A percentile compares a stretch with the other conserved stretches of the same genome.
Conservation (phyloP, 2,888 invertebrate species). For the Cetonia aurata region DNA sequence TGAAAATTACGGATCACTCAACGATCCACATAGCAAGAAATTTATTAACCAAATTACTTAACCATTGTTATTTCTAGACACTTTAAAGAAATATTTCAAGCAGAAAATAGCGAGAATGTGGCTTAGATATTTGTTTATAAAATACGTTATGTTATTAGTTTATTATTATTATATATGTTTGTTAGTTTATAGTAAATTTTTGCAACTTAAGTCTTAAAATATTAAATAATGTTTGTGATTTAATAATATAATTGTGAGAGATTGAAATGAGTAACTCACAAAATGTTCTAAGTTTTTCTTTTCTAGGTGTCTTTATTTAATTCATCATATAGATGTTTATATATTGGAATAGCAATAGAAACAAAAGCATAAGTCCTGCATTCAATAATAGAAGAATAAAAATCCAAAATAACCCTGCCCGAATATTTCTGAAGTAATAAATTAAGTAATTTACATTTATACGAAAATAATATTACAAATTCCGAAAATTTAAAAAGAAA, state of each 20-base stretch:
- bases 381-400: not conserved
- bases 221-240: conserved; percentile 62
- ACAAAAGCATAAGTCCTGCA: conserved; percentile 19
- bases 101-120: conserved; percentile 39
- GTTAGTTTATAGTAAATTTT: conserved; percentile 66
- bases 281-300: conserved; percentile 16
- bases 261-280: conserved; percentile 43
- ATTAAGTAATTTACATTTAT: not conserved
- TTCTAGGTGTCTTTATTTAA: conserved; percentile 13
- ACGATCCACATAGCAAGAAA: conserved; percentile 1
- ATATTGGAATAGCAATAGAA: conserved; percentile 29
- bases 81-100: conserved; percentile 20
- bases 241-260: conserved; percentile 42
- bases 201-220: conserved; percentile 59
- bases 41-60: conserved; percentile 8
- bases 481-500: too few species aligned
- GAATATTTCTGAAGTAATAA: conserved; percentile 1
- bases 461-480: too few species aligned
- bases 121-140: conserved; percentile 58
- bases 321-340: not conserved
- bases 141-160: conserved; percentile 66
- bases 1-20: conserved; percentile 21
- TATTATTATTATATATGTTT: conserved; percentile 63
- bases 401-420: conserved; percentile 12
- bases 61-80: conserved; percentile 21